Base-by-base conservation (phyloP, 2,888 invertebrate genomes). In the Synergus japonicus region DNA sequence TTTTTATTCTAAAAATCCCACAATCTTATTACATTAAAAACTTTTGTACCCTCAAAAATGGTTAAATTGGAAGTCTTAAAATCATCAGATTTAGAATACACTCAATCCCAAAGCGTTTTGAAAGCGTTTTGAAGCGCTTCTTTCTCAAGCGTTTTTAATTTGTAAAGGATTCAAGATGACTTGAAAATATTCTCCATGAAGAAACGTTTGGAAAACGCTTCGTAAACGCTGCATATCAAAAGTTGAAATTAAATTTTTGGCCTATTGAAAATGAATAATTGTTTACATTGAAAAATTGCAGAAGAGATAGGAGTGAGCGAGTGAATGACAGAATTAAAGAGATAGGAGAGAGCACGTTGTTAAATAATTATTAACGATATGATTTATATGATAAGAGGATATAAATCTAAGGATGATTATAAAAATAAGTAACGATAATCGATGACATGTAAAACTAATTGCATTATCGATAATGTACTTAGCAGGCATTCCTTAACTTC, bases 281-380 rank as follows among this genome's bases (percentile, higher is more conserved):
- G 9, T 54, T 54, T 54, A 3, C 9, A 9, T 9, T 66, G 1
- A 10, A 66, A 66, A 66, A 66, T 13, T 43, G 18, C 66, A 66
- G 43, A 41, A 66, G 66, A 18, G 43, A 43, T 66, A 41, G 37
- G 66, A 66, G n/a, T 43, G 15, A n/a, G 65, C 15, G 13, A n/a
- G n/a, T 66, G 66, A 66, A 43, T 66, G 66, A n/a, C 41, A 66
- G 66, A 66, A 66, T 13, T 43, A 66, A 43, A 41, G 43, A 43
- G 10, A 66, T 66, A 18, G 18, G 43, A 66, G 63, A 66, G 65
- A 65, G 66, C 66, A 66, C 66, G 43, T 66, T 66, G 66, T 66
- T 66, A 66, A 43, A 43, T 66, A 66, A 66, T 66, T 66, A 66
- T 66, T 41, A 63, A 63, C 63, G 63, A 63, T 63, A 66, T 66